A percentile compares a stretch with the other conserved stretches of the same genome.
Conservation (phyloP, 1,140 invertebrate species). For the Hylyphantes graminicola region DNA sequence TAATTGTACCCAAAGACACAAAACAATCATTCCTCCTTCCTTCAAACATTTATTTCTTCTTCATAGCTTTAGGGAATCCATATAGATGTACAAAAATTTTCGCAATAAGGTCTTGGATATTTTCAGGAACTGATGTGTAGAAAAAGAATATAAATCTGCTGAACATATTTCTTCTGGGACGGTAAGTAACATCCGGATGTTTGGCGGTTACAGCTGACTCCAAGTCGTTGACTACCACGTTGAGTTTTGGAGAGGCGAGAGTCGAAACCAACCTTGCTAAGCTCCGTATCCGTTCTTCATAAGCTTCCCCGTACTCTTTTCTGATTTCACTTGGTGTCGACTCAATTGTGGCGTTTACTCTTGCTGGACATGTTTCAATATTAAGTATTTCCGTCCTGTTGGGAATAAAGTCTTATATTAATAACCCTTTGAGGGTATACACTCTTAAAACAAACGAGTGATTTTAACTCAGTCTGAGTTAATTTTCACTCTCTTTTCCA, state of each 20-base stretch:
- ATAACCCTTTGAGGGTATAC: neutral
- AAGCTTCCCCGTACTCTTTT: neutral
- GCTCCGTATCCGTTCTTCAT: neutral
- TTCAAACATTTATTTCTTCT: too few species aligned
- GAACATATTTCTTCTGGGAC: neutral
- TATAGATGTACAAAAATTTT: too few species aligned
- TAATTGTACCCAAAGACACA: too few species aligned
- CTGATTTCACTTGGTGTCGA: neutral
- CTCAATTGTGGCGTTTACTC: neutral
- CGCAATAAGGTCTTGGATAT: neutral
- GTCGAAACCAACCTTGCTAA: neutral
- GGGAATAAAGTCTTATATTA: neutral
- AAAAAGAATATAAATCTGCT: neutral
- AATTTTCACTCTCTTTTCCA: too few species aligned
- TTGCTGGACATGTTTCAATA: neutral
- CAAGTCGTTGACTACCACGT: neutral
- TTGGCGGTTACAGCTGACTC: neutral
- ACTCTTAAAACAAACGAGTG: too few species aligned
- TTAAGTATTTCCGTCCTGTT: neutral
- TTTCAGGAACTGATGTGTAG: neutral
- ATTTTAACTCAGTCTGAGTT: too few species aligned
- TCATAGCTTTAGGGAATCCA: too few species aligned
- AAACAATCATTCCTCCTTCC: too few species aligned
- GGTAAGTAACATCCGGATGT: constrained; percentile 16
- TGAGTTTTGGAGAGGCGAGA: neutral